phyloP scores from a whole-genome alignment of 2,888 invertebrate species.

The Luperina testacea region DNA sequence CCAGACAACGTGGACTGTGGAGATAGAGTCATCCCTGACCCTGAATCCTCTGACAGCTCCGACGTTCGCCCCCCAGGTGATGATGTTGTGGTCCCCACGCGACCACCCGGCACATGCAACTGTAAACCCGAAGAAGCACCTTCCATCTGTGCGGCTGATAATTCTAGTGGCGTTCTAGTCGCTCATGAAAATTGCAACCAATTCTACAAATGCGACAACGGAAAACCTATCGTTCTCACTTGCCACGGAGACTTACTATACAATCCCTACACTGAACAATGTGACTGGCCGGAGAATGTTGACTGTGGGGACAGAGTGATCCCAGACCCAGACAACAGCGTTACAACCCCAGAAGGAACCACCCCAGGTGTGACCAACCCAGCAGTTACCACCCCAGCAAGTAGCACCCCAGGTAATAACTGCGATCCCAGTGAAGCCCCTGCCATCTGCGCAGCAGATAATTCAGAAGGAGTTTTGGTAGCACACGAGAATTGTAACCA shows the following conservation, averaged over 20 bases:
- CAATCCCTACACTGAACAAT: slow-evolving; percentile 62
- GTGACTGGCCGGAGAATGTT: slow-evolving; percentile 74
- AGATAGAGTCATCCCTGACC: slow-evolving; percentile 50
- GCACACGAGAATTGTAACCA: slow-evolving; percentile 75
- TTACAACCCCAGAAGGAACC: slow-evolving; percentile 8
- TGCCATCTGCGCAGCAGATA: slow-evolving; percentile 65
- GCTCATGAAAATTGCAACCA: slow-evolving; percentile 75
- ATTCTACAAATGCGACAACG: slow-evolving; percentile 57
- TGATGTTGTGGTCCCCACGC: slow-evolving; percentile 23
- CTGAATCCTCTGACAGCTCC: slow-evolving; percentile 28
- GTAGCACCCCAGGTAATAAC: background rate
- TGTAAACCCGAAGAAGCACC: slow-evolving; percentile 66
- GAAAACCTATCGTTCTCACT: background rate
- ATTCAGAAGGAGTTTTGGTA: slow-evolving; percentile 67
- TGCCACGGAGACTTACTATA: background rate
- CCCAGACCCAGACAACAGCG: too few relatives aligned
- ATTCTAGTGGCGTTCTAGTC: slow-evolving; percentile 67
- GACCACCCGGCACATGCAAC: slow-evolving; percentile 9
- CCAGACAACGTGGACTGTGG: slow-evolving; percentile 71
- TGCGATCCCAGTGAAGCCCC: slow-evolving; percentile 66
- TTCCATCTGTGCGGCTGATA: slow-evolving; percentile 66
- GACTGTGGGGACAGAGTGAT: slow-evolving; percentile 65
- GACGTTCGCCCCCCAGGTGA: slow-evolving; percentile 10
- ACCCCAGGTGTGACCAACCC: background rate
- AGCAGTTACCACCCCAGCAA: too few relatives aligned